A percentile compares a stretch with the other conserved stretches of the same genome.
Evolutionary conservation across 2,113 vertebrate species (phyloP).

Genomic region (Eleginops maclovinus): DNA sequence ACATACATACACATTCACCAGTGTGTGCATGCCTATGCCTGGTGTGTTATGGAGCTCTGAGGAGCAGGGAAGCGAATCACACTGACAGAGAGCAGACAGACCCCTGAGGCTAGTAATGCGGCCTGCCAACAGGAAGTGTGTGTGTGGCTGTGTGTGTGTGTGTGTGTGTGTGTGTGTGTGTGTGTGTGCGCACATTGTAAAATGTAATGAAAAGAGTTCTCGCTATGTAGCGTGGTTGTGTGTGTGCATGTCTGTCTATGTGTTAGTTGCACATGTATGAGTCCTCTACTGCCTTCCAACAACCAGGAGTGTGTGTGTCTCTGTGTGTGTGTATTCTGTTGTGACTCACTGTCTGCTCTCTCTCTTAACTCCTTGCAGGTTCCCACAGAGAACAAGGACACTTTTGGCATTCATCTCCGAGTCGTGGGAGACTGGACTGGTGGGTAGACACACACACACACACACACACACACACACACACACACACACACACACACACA

Average conservation of each 20-base stretch:
- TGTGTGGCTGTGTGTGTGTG: slow-evolving; percentile 26
- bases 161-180: slow-evolving; percentile 34
- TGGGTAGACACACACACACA: slow-evolving; percentile 77
- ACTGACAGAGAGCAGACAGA: slow-evolving; percentile 78
- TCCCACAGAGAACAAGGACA: slow-evolving; percentile 92
- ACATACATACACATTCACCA: slow-evolving; percentile 7
- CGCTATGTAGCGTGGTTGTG: slow-evolving; percentile 26
- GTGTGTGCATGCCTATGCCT: slow-evolving; percentile 50
- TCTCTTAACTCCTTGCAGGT: slow-evolving; percentile 88
- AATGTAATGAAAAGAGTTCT: slow-evolving; percentile 45
- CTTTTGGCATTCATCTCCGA: slow-evolving; percentile 95
- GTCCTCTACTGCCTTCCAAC: too few relatives aligned
- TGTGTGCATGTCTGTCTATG: slow-evolving; percentile 22
- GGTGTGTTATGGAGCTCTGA: slow-evolving; percentile 57
- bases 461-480: slow-evolving; percentile 8
- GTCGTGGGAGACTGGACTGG: slow-evolving; percentile 99
- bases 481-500: slow-evolving; percentile 6
- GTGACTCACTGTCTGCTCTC: slow-evolving; percentile 64
- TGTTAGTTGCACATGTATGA: not conserved
- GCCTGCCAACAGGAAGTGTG: slow-evolving; percentile 71
- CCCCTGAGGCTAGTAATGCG: slow-evolving; percentile 71
- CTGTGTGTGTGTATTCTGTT: slow-evolving; percentile 12
- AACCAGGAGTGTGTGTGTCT: not conserved
- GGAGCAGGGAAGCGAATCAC: slow-evolving; percentile 64
- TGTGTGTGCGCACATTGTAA: slow-evolving; percentile 34